Percentiles rank a stretch among this genome's conserved stretches.
Evolutionary conservation across 2,888 invertebrate species (phyloP).

Genomic region (Trichopoda pennipes): DNA sequence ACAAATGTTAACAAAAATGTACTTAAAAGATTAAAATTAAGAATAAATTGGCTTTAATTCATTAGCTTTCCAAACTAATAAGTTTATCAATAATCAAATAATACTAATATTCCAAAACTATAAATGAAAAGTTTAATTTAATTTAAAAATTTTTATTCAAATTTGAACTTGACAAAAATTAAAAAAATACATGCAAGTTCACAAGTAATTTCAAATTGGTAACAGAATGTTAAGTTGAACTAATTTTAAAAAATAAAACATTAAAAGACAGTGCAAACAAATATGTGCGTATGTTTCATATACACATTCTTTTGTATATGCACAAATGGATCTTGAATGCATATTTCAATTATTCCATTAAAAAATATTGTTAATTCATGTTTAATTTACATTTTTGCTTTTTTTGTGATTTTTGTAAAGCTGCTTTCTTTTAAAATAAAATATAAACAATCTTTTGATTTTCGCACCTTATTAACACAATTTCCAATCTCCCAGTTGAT

Average conservation of each 20-base stretch:
- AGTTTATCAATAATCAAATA: no score
- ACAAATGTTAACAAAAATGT: no score
- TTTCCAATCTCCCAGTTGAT: conserved; percentile 48
- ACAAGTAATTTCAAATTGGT: no score
- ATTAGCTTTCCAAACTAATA: no score
- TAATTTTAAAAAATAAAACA: not conserved
- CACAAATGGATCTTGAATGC: not conserved
- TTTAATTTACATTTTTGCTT: conserved; percentile 19
- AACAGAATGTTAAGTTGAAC: not conserved
- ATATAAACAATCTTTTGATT: conserved; percentile 53
- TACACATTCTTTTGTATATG: not conserved
- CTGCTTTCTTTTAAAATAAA: conserved; percentile 26
- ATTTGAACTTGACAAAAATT: conserved; percentile 1
- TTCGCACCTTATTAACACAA: conserved; percentile 70
- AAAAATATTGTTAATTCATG: conserved; percentile 52
- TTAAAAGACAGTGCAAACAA: not conserved
- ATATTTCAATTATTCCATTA: conserved; percentile 58
- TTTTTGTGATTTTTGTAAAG: no score
- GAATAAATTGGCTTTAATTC: no score
- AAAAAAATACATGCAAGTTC: not conserved
- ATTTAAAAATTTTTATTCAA: not conserved
- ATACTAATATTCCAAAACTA: no score
- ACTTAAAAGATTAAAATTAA: no score
- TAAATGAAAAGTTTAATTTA: no score
- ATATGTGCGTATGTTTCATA: not conserved